Percentiles rank a stretch among this genome's conserved stretches.
phyloP scores from a whole-genome alignment of 2,113 vertebrate species.

The Apodemus speciosus region DNA sequence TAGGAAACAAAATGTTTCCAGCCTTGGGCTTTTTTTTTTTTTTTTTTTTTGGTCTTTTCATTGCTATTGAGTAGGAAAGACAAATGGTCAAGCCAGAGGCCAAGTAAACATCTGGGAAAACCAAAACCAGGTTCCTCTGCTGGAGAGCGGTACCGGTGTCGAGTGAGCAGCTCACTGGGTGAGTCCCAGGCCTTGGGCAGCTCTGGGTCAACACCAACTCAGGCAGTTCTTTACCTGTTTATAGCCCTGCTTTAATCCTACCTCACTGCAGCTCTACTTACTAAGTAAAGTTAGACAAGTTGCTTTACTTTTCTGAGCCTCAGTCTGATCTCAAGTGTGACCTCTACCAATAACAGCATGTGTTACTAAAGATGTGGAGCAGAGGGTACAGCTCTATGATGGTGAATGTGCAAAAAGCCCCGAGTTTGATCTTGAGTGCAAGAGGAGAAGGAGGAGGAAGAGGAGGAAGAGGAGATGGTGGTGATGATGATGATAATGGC shows the following conservation, averaged over 20 bases:
- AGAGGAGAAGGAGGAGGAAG: not conserved
- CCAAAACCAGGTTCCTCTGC: slow-evolving; percentile 60
- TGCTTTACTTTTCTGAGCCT: not conserved
- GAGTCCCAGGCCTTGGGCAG: not conserved
- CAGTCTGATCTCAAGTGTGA: not conserved
- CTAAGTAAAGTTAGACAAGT: not conserved
- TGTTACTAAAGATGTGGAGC: slow-evolving; percentile 12
- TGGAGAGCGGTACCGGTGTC: slow-evolving; percentile 9
- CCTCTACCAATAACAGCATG: not conserved
- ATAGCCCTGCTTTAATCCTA: not conserved
- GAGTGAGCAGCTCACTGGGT: not conserved
- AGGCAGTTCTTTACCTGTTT: not conserved
- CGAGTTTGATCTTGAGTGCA: not conserved
- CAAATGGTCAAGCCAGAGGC: slow-evolving; percentile 72
- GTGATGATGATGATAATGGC: no score
- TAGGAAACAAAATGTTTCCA: slow-evolving; percentile 81
- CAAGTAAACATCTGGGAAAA: slow-evolving; percentile 77
- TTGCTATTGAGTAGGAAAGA: slow-evolving; percentile 77
- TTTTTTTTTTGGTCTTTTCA: slow-evolving; percentile 59
- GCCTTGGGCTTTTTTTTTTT: slow-evolving; percentile 47
- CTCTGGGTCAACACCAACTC: not conserved
- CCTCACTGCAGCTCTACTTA: not conserved
- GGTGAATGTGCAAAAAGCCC: not conserved
- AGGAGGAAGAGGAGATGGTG: not conserved
- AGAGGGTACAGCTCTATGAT: not conserved